These are phyloP conservation scores for Drosophila carrolli DNA, from an alignment of 1,140 invertebrate species.

Conservation along the genomic window DNA sequence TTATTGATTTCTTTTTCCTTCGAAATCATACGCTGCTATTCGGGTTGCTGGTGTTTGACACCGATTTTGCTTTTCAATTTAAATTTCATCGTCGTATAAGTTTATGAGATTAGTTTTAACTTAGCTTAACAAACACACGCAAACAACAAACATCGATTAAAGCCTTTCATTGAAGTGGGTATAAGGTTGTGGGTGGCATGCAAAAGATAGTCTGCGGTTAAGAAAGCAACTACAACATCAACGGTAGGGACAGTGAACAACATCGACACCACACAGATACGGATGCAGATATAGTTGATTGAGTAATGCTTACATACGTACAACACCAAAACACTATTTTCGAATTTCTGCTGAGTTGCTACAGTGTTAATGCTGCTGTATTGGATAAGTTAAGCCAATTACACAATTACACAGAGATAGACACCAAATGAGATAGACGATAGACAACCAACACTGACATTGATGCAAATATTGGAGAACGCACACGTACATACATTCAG, in stretches of 20 bases:
- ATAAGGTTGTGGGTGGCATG: conserved; percentile 28
- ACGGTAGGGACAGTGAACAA: conserved; percentile 40
- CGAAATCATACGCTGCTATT: conserved; percentile 18
- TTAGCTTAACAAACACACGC: conserved; percentile 61
- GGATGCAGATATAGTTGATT: conserved; percentile 41
- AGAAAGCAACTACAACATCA: conserved; percentile 54
- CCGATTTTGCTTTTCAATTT: conserved; percentile 75
- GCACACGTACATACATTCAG: conserved; percentile 36
- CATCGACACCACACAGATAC: conserved; percentile 75
- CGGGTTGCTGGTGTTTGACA: conserved; percentile 68
- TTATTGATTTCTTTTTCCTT: conserved; percentile 17
- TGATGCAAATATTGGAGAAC: conserved; percentile 34
- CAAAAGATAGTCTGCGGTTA: conserved; percentile 25
- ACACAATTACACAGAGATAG: conserved; percentile 44
- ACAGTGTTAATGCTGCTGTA: conserved; percentile 20
- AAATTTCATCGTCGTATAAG: conserved; percentile 62
- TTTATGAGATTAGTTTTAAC: conserved; percentile 40
- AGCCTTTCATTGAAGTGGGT: conserved; percentile 37
- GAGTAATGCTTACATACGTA: conserved; percentile 66
- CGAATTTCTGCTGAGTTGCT: conserved; percentile 35
- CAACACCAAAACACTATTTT: conserved; percentile 83
- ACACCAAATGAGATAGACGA: conserved; percentile 62
- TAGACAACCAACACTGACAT: conserved; percentile 46
- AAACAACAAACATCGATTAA: conserved; percentile 71
- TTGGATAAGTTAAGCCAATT: conserved; percentile 40